Evolutionary conservation across 2,797 vertebrate species (phyloP), one percentile per base, ranked within the genome.

Genomic region (Menidia menidia): DNA sequence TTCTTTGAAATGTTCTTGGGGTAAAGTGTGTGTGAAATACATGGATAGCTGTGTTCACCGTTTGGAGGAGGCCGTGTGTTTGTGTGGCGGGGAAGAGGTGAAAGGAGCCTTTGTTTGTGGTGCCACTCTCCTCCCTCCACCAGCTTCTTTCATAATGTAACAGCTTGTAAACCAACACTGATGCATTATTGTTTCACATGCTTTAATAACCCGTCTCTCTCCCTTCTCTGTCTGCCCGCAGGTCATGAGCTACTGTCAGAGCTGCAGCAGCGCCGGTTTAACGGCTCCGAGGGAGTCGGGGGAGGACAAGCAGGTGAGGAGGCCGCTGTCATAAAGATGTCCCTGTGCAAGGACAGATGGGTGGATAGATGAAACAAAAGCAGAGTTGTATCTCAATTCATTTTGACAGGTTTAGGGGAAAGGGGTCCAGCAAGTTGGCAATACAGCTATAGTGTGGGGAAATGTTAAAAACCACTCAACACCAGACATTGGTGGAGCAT

Each of bases 191-290:
- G 71, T 74, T 65, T 78, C 60, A n/a, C 7, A 73, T 60, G 58
- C 68, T 74, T 73, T 80, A 63, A 56, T 53, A 63, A 50, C 55
- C 12, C 7, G 1, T 4, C 12, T 52, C 15, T n/a, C 32, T 59
- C 3, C 19, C 19, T 57, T 3, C 60, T 59, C 5, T 44, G 1
- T 71, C 14, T 76, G 33, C 69, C 19, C 68, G 18, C 63, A 98
- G 97, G 98, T 75, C 97, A 99, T 10, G 97, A 99, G 92, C 84
- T 99, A 66, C 92, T 98, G 19, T 99, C 97, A 0, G 98, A 99
- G 92, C 89, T 99, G 55, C 98, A 99, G 88, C 97, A 98, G 90
- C 96, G 97, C 8, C 95, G 97, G 0, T 99, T 98, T 81, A 98
- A 98, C 43, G 97, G 97, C 5, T 97, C 96, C 0, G 97, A 99